A percentile compares a stretch with the other conserved stretches of the same genome.
These are phyloP conservation scores for Callimico goeldii DNA, from an alignment of 2,797 vertebrate species.

Conservation along the genomic window DNA sequence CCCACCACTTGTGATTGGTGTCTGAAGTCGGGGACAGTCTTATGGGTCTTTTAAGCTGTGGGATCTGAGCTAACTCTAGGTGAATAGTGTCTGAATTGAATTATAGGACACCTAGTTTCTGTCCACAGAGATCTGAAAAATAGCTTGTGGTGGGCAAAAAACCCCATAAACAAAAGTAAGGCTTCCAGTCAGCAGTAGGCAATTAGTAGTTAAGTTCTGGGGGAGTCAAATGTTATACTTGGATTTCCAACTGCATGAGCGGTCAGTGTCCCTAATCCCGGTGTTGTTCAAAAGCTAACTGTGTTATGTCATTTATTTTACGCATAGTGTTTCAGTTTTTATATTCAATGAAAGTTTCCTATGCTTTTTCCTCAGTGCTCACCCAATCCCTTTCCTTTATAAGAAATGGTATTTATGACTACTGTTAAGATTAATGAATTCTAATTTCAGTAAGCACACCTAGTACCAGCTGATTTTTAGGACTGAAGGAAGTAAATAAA, in stretches of 20 bases:
- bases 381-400: not conserved
- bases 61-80: not conserved
- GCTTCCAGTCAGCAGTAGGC: not conserved
- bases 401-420: not conserved
- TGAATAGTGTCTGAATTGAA: not conserved
- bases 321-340: not conserved
- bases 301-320: not conserved
- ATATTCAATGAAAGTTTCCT: not conserved
- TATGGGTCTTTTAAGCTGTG: not conserved
- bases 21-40: not conserved
- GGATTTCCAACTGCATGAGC: not conserved
- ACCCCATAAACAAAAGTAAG: not conserved
- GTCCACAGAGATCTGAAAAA: not conserved
- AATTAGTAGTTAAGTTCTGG: not conserved
- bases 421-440: not conserved
- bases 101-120: not conserved
- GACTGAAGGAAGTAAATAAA: not conserved
- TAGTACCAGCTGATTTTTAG: constrained; percentile 34
- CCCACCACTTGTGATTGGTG: not conserved
- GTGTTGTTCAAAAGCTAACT: not conserved
- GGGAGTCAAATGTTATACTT: not conserved
- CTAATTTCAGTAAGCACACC: not conserved
- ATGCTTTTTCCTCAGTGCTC: not conserved
- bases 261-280: not conserved
- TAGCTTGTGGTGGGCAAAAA: not conserved